Evolutionary conservation across 2,797 vertebrate species (phyloP).

Genomic region (Leptatherina wallacei): DNA sequence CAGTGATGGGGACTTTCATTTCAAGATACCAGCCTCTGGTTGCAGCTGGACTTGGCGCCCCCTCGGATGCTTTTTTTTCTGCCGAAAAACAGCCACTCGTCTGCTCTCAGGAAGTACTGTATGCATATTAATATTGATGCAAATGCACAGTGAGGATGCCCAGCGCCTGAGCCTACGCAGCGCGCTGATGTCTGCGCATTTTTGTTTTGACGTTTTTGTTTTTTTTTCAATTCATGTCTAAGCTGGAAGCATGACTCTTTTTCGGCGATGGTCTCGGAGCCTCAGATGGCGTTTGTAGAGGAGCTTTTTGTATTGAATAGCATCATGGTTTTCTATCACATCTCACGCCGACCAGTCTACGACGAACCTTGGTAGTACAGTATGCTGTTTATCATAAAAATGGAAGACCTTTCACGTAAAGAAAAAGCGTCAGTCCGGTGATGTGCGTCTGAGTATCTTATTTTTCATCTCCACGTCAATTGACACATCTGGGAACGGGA

Average conservation of each 20-base stretch:
- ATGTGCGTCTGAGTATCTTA: slow-evolving; percentile 68
- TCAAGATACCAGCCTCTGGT: slow-evolving; percentile 43
- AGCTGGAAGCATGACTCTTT: slow-evolving; percentile 42
- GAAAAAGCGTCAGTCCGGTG: slow-evolving; percentile 71
- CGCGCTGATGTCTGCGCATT: slow-evolving; percentile 70
- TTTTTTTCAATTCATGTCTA: slow-evolving; percentile 8
- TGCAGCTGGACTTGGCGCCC: slow-evolving; percentile 59
- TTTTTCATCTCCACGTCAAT: slow-evolving; percentile 62
- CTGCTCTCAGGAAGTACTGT: slow-evolving; percentile 68
- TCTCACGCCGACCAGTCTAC: slow-evolving; percentile 59
- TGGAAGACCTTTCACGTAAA: slow-evolving; percentile 80
- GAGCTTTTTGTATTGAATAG: slow-evolving; percentile 73
- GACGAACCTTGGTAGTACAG: slow-evolving; percentile 50
- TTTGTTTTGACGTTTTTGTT: slow-evolving; percentile 58
- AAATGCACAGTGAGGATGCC: slow-evolving; percentile 70
- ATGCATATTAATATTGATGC: slow-evolving; percentile 79
- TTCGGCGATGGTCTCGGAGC: slow-evolving; percentile 18
- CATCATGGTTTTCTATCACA: slow-evolving; percentile 74
- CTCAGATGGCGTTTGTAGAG: slow-evolving; percentile 58
- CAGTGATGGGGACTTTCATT: slow-evolving; percentile 24
- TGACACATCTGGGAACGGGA: slow-evolving; percentile 77
- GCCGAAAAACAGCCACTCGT: slow-evolving; percentile 52
- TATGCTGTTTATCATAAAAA: slow-evolving; percentile 72
- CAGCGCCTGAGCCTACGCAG: slow-evolving; percentile 68
- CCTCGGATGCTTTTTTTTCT: slow-evolving; percentile 36